Evolutionary conservation across 92 coral and sea anemone genomes (phyloP).

Genomic region (Bergia sp.): DNA sequence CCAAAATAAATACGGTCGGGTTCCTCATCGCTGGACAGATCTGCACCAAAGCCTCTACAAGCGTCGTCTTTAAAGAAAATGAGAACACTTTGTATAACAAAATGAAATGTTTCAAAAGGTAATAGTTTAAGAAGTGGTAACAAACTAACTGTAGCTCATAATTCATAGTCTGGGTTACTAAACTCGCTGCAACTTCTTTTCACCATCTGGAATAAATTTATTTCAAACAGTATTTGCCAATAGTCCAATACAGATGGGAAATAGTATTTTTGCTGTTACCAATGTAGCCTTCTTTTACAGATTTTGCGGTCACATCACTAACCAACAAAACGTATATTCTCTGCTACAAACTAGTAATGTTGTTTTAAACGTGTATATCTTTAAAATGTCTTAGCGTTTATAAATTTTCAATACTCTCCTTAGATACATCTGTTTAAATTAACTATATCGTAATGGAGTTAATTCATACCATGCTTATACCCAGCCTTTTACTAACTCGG

Average conservation of each 20-base stretch:
- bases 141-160: background rate
- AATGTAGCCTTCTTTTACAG: too few species aligned
- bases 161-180: background rate
- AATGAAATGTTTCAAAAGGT: background rate
- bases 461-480: background rate
- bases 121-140: background rate
- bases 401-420: background rate
- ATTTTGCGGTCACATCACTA: too few species aligned
- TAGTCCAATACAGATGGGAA: too few species aligned
- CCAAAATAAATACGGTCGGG: conserved; percentile 25
- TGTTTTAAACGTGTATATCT: background rate
- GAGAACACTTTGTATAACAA: background rate
- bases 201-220: too few species aligned
- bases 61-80: conserved; percentile 15
- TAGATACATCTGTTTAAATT: background rate
- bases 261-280: too few species aligned
- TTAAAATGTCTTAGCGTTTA: background rate
- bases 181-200: too few species aligned
- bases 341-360: too few species aligned
- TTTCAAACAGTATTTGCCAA: too few species aligned
- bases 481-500: background rate
- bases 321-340: too few species aligned
- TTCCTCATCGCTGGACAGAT: conserved; percentile 66
- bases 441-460: too few species aligned
- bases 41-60: conserved; percentile 63